Conservation (phyloP, 2,113 vertebrate species). For the Lynx canadensis region DNA sequence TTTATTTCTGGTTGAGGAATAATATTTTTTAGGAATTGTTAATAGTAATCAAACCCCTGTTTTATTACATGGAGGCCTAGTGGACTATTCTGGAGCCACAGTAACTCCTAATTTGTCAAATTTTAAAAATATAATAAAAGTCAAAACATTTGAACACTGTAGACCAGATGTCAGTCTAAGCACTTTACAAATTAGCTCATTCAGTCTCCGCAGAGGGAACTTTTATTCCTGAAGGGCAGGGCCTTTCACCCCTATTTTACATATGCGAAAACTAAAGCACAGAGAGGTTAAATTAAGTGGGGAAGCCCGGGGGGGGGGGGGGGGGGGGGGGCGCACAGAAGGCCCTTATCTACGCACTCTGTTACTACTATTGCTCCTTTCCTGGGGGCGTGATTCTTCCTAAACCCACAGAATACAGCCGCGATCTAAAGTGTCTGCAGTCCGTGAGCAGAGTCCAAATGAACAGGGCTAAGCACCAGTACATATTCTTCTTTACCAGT, state of each 20-base stretch:
- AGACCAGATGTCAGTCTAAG: conserved; percentile 13
- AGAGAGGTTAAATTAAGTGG: not conserved
- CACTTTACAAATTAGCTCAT: not conserved
- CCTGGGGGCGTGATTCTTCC: not conserved
- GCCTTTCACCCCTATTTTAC: not conserved
- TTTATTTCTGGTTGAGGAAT: not conserved
- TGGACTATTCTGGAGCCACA: not conserved
- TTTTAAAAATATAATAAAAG: not conserved
- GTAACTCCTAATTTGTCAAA: not conserved
- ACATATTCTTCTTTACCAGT: not conserved
- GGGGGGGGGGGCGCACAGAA: not conserved
- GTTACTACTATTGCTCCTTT: not conserved
- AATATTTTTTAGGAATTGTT: conserved; percentile 31
- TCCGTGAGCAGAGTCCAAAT: not conserved
- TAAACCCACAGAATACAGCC: not conserved
- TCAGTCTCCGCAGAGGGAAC: not conserved
- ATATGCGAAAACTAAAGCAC: not conserved
- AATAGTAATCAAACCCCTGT: not conserved
- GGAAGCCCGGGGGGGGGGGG: too few species aligned
- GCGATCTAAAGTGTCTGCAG: not conserved
- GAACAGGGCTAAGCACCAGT: not conserved
- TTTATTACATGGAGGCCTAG: not conserved
- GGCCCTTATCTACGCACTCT: not conserved
- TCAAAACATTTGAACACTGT: conserved; percentile 28
- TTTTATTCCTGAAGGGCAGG: not conserved